Base-by-base conservation (phyloP, 2,797 vertebrate genomes). In the Danio aesculapii region DNA sequence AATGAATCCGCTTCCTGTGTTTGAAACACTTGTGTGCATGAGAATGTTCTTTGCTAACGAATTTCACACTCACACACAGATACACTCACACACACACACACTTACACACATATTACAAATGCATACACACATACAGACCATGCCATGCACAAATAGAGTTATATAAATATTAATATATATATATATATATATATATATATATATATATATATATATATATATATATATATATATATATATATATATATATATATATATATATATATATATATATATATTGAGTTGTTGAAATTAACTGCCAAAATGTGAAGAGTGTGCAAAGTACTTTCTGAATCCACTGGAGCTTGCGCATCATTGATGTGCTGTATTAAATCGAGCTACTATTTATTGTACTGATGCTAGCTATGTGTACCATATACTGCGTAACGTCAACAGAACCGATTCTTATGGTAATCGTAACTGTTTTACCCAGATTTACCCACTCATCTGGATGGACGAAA, bases 1-100 rank as follows among this genome's bases (percentile, higher is more conserved):
- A 97, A 98, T 96, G 96, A 96, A 98, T 97, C 96, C 95, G 98
- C 98, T 99, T 99, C 96, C 97, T 98, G 98, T 99, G 96, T 99
- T 98, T 99, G 96, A 99, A 98, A 99, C 97, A 99, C 98, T 98
- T 83, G 97, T 99, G 96, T 99, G 98, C 98, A 99, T 99, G 98
- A 99, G 96, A 99, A 98, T 98, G 97, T 98, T 96, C 96, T 97
- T 96, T 97, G 97, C 96, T 97, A 93, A 96, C 94, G 95, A 96
- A 96, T 95, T 96, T 95, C 95, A 95, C 95, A 93, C 84, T 91
- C 87, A 87, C 88, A n/a, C 77, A 84, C 79, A 83, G 82, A 82
- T 85, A 85, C 81, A 74, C n/a, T 84, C 83, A 88, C 46, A 21
- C 76, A 19, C 30, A 21, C 84, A 88, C 82, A n/a, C 77, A 84